Conservation (phyloP, 1,140 invertebrate genomes). For the Nasonia giraulti region DNA sequence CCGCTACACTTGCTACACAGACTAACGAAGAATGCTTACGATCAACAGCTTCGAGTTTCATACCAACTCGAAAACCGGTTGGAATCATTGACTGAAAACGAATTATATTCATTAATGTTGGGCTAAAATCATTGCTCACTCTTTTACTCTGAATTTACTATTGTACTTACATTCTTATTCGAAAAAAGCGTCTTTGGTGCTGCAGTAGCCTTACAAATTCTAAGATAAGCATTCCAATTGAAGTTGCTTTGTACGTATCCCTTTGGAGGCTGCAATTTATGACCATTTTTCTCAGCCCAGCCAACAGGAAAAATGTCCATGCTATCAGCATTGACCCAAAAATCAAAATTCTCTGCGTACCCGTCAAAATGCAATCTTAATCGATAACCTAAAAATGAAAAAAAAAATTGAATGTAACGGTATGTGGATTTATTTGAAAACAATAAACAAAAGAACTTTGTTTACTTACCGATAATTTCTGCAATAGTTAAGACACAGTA, state of each 20-base stretch:
- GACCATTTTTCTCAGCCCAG: conserved; percentile 91
- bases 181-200: conserved; percentile 88
- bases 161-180: conserved; percentile 76
- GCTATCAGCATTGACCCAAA: conserved; percentile 95
- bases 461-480: conserved; percentile 79
- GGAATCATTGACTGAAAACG: conserved; percentile 79
- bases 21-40: conserved; percentile 89
- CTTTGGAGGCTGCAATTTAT: conserved; percentile 84
- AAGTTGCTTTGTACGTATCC: conserved; percentile 81
- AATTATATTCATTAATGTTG: conserved; percentile 12
- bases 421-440: background rate
- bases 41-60: conserved; percentile 97
- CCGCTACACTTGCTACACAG: conserved; percentile 91
- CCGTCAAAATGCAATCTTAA: conserved; percentile 95
- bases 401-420: conserved; percentile 16
- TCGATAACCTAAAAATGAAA: conserved; percentile 79
- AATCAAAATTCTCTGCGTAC: conserved; percentile 92
- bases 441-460: conserved; percentile 19
- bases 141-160: background rate
- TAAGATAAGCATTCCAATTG: conserved; percentile 90
- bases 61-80: conserved; percentile 87
- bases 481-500: conserved; percentile 92
- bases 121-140: background rate
- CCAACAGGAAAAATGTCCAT: conserved; percentile 93
- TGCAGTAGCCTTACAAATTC: conserved; percentile 83